These are phyloP conservation scores for Cirrhinus mrigala DNA, from an alignment of 2,797 vertebrate genomes.

Conservation along the genomic window DNA sequence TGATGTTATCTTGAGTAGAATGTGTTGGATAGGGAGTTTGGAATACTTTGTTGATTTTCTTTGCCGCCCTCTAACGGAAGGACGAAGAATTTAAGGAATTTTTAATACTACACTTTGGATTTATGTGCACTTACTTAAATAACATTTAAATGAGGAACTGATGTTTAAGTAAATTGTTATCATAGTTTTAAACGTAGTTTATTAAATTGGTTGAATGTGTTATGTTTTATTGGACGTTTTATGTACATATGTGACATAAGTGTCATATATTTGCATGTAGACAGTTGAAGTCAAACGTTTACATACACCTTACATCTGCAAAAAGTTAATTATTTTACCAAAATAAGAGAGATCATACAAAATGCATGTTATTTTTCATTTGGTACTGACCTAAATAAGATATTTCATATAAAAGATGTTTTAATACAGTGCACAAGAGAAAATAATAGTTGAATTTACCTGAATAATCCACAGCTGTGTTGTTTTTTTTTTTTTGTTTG, in stretches of 20 bases:
- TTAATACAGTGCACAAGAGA: too few species aligned
- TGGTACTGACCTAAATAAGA: too few species aligned
- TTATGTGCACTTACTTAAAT: neutral
- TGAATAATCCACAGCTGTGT: too few species aligned
- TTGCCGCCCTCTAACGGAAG: slow-evolving; percentile 16
- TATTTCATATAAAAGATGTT: too few species aligned
- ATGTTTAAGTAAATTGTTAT: neutral
- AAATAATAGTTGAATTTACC: too few species aligned
- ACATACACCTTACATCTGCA: too few species aligned
- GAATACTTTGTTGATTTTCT: slow-evolving; percentile 31
- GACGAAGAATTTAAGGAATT: neutral
- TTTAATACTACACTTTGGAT: neutral
- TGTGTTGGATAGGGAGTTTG: slow-evolving; percentile 1
- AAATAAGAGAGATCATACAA: too few species aligned
- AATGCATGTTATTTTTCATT: too few species aligned
- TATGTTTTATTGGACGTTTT: neutral
- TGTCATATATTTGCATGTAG: neutral
- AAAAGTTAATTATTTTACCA: too few species aligned
- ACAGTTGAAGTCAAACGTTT: too few species aligned
- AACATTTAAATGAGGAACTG: neutral
- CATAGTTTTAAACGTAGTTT: neutral
- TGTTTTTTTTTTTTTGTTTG: too few species aligned
- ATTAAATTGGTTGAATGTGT: neutral
- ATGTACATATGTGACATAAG: neutral
- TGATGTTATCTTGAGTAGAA: slow-evolving; percentile 22